Conservation (phyloP, 2,888 invertebrate genomes). For the Bimastos eiseni region DNA sequence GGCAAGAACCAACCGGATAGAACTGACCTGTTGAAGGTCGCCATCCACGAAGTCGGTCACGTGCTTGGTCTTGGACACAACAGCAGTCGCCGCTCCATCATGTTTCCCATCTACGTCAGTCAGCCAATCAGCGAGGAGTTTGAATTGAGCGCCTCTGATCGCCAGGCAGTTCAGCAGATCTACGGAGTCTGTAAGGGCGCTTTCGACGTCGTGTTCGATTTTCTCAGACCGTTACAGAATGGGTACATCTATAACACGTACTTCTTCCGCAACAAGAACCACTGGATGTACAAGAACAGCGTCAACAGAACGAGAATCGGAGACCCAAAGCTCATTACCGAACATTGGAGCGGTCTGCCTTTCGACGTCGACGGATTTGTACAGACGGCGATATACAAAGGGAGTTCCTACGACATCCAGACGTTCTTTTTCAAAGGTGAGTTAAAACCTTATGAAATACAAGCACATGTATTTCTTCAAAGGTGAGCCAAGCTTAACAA, state of each 20-base stretch:
- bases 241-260: constrained; percentile 60
- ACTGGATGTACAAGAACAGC: constrained; percentile 63
- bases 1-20: constrained; percentile 47
- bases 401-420: constrained; percentile 28
- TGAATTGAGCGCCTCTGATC: constrained; percentile 59
- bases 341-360: constrained; percentile 37
- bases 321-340: constrained; percentile 33
- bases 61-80: constrained; percentile 62
- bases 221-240: constrained; percentile 34
- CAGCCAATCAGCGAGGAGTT: constrained; percentile 49
- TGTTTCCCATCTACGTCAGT: constrained; percentile 62
- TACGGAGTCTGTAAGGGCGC: constrained; percentile 60
- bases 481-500: no score
- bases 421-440: constrained; percentile 57
- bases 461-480: no score
- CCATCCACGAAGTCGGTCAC: constrained; percentile 51
- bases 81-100: constrained; percentile 58
- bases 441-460: neutral
- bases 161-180: constrained; percentile 56
- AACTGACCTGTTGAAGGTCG: constrained; percentile 30
- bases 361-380: constrained; percentile 37
- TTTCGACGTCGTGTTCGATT: constrained; percentile 59
- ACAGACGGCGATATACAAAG: constrained; percentile 33
- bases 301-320: constrained; percentile 56
- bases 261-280: constrained; percentile 60